Conservation (phyloP, 1,140 invertebrate species). For the Macrocentrus cingulum region DNA sequence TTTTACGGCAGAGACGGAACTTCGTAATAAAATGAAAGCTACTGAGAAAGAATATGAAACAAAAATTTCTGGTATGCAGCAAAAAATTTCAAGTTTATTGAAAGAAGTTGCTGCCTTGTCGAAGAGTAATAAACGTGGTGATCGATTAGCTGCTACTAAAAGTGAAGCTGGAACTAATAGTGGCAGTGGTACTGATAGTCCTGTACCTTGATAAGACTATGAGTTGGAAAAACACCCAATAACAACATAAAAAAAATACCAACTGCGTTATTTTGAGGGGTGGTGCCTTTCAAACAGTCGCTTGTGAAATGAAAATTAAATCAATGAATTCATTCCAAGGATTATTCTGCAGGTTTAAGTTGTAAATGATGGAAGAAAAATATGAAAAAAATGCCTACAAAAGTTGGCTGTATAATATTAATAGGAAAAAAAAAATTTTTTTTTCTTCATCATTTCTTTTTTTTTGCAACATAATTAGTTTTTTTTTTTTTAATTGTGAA, state of each 20-base stretch:
- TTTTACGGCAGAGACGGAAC: conserved; percentile 83
- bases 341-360: too few relatives aligned
- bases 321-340: too few relatives aligned
- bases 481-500: too few relatives aligned
- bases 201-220: conserved; percentile 59
- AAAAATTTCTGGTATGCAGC: conserved; percentile 77
- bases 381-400: too few relatives aligned
- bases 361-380: too few relatives aligned
- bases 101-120: conserved; percentile 84
- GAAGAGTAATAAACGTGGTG: conserved; percentile 73
- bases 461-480: too few relatives aligned
- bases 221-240: too few relatives aligned
- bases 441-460: too few relatives aligned
- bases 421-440: too few relatives aligned
- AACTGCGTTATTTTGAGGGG: conserved; percentile 14
- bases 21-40: conserved; percentile 81
- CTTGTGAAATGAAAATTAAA: too few relatives aligned
- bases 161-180: conserved; percentile 66
- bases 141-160: conserved; percentile 56
- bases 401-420: too few relatives aligned
- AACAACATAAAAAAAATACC: background rate
- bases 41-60: conserved; percentile 79
- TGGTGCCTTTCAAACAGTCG: background rate
- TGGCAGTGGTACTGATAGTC: conserved; percentile 76
- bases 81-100: conserved; percentile 73